These are phyloP conservation scores for Drosophila willistoni DNA, from an alignment of 1,140 invertebrate species.

Conservation along the genomic window DNA sequence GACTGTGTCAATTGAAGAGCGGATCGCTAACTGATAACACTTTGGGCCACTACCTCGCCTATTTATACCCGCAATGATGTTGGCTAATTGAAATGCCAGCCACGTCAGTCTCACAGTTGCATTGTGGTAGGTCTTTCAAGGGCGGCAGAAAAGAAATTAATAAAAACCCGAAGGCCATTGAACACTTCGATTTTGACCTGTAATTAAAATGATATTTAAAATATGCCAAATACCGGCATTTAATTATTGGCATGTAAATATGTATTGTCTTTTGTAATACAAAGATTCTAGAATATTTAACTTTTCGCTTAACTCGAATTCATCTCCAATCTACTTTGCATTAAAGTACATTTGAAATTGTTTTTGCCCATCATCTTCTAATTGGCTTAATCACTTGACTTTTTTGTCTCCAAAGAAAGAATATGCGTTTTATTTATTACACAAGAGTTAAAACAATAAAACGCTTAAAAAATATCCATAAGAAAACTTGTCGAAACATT, in stretches of 20 bases:
- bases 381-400: neutral
- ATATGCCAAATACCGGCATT: too few relatives aligned
- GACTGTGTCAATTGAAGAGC: slow-evolving; percentile 38
- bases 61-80: slow-evolving; percentile 56
- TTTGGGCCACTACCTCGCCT: slow-evolving; percentile 35
- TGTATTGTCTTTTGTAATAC: too few relatives aligned
- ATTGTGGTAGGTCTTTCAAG: slow-evolving; percentile 67
- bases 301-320: too few relatives aligned
- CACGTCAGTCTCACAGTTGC: slow-evolving; percentile 23
- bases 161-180: slow-evolving; percentile 70
- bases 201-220: too few relatives aligned
- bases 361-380: too few relatives aligned
- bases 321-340: too few relatives aligned
- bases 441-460: slow-evolving; percentile 45
- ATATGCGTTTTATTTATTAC: neutral
- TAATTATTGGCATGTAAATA: too few relatives aligned
- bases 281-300: too few relatives aligned
- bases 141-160: slow-evolving; percentile 32
- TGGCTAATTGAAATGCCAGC: slow-evolving; percentile 54
- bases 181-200: slow-evolving; percentile 26
- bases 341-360: too few relatives aligned
- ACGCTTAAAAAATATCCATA: slow-evolving; percentile 14
- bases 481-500: slow-evolving; percentile 35
- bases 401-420: neutral
- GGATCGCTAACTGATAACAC: slow-evolving; percentile 61